Evolutionary conservation across 1,140 invertebrate species (phyloP).

Genomic region (Musca vetustissima): DNA sequence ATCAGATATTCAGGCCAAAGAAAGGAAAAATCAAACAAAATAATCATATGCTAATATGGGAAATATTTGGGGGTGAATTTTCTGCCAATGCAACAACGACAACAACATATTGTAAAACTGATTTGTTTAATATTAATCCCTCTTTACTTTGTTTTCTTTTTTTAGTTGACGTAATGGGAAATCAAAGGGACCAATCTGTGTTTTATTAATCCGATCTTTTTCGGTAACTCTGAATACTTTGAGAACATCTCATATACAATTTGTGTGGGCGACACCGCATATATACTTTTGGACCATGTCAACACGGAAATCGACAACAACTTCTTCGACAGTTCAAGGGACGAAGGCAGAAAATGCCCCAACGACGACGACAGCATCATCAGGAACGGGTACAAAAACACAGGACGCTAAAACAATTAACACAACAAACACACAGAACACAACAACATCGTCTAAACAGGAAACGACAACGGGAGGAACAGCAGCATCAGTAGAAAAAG

Average conservation of each 20-base stretch:
- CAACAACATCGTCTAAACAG: background rate
- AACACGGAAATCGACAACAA: conserved; percentile 40
- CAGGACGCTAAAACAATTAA: background rate
- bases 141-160: background rate
- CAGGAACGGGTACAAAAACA: conserved; percentile 3
- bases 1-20: too few species aligned
- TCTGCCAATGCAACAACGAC: too few species aligned
- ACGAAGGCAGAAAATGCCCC: conserved; percentile 17
- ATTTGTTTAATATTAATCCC: background rate
- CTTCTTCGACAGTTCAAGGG: conserved; percentile 23
- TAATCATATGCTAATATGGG: too few species aligned
- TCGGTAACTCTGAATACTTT: background rate
- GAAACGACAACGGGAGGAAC: conserved; percentile 11
- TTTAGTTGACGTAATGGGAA: conserved; percentile 9
- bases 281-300: conserved; percentile 41
- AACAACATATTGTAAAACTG: too few species aligned
- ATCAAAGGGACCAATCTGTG: background rate
- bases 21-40: too few species aligned
- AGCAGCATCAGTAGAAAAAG: conserved; percentile 3
- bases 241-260: too few species aligned
- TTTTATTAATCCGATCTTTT: background rate
- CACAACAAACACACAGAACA: background rate
- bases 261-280: background rate
- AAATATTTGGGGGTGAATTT: too few species aligned
- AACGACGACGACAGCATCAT: conserved; percentile 14